Percentiles rank a stretch among this genome's conserved stretches.
Conservation (phyloP, 2,797 vertebrate species). For the Spheniscus humboldti region DNA sequence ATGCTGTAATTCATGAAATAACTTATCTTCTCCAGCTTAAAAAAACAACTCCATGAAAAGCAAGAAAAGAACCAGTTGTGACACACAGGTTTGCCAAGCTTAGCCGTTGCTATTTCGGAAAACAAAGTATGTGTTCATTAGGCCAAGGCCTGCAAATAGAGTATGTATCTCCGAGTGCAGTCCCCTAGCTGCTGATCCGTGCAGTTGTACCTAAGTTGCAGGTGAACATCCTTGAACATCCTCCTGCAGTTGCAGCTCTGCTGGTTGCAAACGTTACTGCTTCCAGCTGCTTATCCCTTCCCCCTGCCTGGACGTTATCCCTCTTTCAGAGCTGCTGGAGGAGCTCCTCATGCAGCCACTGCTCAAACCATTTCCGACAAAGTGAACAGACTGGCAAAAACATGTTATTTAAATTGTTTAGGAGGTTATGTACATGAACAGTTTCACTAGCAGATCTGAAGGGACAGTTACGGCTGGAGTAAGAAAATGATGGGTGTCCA, state of each 20-base stretch:
- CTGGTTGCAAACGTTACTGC: not conserved
- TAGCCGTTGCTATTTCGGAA: not conserved
- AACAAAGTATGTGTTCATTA: not conserved
- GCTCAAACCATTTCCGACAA: not conserved
- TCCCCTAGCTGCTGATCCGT: not conserved
- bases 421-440: rapidly evolving
- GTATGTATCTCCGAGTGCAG: rapidly evolving
- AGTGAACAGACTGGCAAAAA: not conserved
- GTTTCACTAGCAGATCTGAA: not conserved
- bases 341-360: not conserved
- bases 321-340: not conserved
- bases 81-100: not conserved
- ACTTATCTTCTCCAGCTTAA: not conserved
- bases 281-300: not conserved
- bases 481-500: not conserved
- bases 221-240: not conserved
- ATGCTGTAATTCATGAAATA: not conserved
- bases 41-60: not conserved
- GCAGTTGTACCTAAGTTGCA: not conserved
- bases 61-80: not conserved
- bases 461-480: rapidly evolving
- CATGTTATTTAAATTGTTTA: not conserved
- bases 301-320: not conserved
- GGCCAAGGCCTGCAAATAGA: not conserved
- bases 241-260: not conserved